phyloP scores from a whole-genome alignment of 2,797 vertebrate species.

The Melanogrammus aeglefinus region DNA sequence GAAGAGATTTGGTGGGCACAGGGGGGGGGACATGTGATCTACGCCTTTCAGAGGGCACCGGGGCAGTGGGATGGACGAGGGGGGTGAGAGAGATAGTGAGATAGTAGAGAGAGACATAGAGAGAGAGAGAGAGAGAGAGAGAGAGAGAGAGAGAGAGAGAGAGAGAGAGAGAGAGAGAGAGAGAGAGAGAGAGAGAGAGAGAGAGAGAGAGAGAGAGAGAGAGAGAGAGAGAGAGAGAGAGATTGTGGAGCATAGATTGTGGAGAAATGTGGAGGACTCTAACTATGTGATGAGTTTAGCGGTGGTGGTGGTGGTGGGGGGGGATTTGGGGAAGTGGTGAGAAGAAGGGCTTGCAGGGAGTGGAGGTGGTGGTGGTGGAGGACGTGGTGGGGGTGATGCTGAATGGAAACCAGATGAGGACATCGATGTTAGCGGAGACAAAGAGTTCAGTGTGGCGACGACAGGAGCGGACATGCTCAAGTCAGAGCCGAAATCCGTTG shows the following conservation, averaged over 20 bases:
- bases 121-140: background rate
- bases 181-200: too few relatives aligned
- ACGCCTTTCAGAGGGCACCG: background rate
- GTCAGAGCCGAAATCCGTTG: too few relatives aligned
- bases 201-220: background rate
- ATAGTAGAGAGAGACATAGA: background rate
- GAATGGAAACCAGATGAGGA: too few relatives aligned
- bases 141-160: too few relatives aligned
- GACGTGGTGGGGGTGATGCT: too few relatives aligned
- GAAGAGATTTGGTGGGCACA: background rate
- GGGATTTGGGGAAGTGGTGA: too few relatives aligned
- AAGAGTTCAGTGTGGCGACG: too few relatives aligned
- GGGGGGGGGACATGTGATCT: background rate
- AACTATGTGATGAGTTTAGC: background rate
- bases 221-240: slow-evolving; percentile 12
- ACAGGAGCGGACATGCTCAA: too few relatives aligned
- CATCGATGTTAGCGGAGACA: too few relatives aligned
- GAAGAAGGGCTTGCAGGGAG: too few relatives aligned
- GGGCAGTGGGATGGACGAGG: background rate
- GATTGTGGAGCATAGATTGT: background rate
- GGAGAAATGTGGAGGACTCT: background rate
- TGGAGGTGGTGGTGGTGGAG: too few relatives aligned
- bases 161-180: too few relatives aligned
- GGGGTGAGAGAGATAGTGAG: background rate
- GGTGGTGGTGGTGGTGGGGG: slow-evolving; percentile 19